phyloP scores from a whole-genome alignment of 92 coral and sea anemone genomes.

The Diadumene lineata region DNA sequence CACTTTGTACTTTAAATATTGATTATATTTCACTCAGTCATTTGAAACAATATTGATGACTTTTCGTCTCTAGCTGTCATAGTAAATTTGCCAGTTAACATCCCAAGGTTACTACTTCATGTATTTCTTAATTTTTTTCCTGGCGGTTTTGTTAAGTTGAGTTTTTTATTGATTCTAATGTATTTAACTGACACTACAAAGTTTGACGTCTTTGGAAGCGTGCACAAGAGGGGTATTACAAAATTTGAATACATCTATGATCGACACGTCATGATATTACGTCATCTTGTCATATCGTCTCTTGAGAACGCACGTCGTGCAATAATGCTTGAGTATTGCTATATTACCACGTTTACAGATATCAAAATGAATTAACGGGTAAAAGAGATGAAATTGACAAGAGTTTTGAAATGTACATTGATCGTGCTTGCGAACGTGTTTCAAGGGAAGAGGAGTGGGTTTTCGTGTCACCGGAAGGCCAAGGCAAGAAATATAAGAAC shows the following conservation, averaged over 20 bases:
- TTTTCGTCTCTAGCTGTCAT: no score
- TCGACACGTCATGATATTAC: slow-evolving; percentile 5
- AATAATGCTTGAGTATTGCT: neutral
- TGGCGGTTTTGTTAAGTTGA: neutral
- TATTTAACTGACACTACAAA: neutral
- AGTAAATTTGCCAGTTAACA: neutral
- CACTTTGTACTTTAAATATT: neutral
- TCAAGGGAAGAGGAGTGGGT: neutral
- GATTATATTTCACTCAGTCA: neutral
- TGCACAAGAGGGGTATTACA: neutral
- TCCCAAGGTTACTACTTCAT: neutral
- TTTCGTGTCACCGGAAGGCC: slow-evolving; percentile 64
- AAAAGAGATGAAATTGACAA: neutral
- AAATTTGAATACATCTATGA: neutral
- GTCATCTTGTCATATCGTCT: neutral
- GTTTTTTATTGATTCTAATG: neutral
- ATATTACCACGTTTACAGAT: neutral
- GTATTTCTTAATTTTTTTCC: neutral
- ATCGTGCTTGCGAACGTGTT: slow-evolving; percentile 19
- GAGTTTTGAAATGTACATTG: neutral
- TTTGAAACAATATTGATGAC: neutral
- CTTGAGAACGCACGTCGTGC: neutral
- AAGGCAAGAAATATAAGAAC: slow-evolving; percentile 23
- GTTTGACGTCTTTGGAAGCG: neutral
- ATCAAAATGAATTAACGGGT: neutral